A percentile compares a stretch with the other conserved stretches of the same genome.
phyloP scores from a whole-genome alignment of 1,140 invertebrate genomes.

The Trichonephila inaurata region DNA sequence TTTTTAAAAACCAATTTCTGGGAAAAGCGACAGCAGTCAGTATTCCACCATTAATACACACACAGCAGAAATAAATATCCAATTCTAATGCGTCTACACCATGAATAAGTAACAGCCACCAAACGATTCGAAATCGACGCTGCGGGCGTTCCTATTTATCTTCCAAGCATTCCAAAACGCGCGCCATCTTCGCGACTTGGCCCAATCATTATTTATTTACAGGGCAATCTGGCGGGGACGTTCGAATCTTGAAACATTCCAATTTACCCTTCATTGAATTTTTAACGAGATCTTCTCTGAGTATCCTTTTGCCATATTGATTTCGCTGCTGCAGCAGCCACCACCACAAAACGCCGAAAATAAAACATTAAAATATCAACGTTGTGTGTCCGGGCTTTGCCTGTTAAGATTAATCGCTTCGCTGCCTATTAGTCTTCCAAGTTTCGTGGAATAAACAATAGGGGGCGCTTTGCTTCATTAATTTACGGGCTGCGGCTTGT shows the following conservation, averaged over 20 bases:
- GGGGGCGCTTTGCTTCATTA: slow-evolving; percentile 65
- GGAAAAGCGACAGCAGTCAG: neutral
- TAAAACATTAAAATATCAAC: slow-evolving; percentile 53
- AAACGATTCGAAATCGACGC: slow-evolving; percentile 18
- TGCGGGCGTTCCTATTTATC: slow-evolving; percentile 44
- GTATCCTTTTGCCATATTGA: slow-evolving; percentile 51
- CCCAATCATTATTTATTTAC: slow-evolving; percentile 69
- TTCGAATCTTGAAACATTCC: slow-evolving; percentile 73
- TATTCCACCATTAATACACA: neutral
- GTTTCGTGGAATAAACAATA: slow-evolving; percentile 69
- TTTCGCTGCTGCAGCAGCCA: neutral
- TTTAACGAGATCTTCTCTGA: slow-evolving; percentile 58
- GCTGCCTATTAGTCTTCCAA: slow-evolving; percentile 59
- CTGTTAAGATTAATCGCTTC: slow-evolving; percentile 66
- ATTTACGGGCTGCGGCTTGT: slow-evolving; percentile 59
- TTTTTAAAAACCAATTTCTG: neutral
- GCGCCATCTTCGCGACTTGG: slow-evolving; percentile 39
- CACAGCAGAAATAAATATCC: neutral
- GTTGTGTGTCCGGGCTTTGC: neutral
- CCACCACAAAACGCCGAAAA: neutral
- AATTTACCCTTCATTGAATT: slow-evolving; percentile 74
- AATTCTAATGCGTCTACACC: neutral
- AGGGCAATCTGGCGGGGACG: slow-evolving; percentile 57
- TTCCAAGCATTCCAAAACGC: slow-evolving; percentile 42
- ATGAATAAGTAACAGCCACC: slow-evolving; percentile 22